These are phyloP conservation scores for Argyra leucocephala DNA, from an alignment of 2,888 invertebrate genomes.

Conservation along the genomic window DNA sequence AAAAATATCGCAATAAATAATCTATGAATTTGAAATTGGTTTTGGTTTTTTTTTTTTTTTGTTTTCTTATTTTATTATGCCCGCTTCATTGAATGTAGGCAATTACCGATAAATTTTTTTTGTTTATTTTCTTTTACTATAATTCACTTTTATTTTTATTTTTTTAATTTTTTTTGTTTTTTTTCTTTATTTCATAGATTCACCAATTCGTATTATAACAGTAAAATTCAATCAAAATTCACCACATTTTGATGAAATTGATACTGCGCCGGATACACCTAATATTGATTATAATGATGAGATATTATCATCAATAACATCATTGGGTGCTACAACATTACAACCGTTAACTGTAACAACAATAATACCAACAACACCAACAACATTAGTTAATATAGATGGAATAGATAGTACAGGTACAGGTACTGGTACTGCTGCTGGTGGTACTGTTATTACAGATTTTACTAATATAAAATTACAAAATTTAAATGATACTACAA, in stretches of 20 bases:
- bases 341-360: background rate
- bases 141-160: no score
- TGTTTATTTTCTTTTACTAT: no score
- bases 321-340: constrained; percentile 18
- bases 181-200: background rate
- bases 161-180: no score
- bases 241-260: background rate
- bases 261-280: background rate
- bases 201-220: background rate
- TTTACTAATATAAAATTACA: no score
- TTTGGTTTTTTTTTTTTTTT: no score
- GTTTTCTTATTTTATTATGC: no score
- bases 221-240: constrained; percentile 4
- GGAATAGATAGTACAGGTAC: no score
- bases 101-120: no score
- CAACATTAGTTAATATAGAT: constrained; percentile 23
- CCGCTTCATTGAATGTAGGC: no score
- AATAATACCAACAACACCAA: constrained; percentile 12
- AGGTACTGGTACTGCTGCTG: constrained; percentile 26
- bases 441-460: constrained; percentile 17
- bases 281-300: constrained; percentile 14
- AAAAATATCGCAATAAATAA: no score
- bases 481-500: background rate
- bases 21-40: no score
- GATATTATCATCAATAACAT: background rate